Base-by-base conservation (phyloP, 2,113 vertebrate genomes). In the Balaeniceps rex region DNA sequence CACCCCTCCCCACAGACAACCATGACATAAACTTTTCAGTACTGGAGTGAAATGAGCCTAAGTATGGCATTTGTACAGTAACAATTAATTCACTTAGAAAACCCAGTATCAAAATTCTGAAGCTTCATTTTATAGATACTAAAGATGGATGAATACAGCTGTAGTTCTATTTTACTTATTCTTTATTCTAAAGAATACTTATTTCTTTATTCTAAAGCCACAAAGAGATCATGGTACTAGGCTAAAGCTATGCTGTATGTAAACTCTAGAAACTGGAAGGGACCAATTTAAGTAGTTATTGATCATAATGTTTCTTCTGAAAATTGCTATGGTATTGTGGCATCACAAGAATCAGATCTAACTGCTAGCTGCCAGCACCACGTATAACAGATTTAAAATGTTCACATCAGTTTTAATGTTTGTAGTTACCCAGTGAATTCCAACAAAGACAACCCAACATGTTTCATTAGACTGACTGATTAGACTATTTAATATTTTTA, bases 151-250 rank as follows among this genome's bases (percentile, higher is more conserved):
- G 25, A 87, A 81, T 29, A 85, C 4, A 83, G 19, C 85, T 7
- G 4, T 1, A 60, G 29, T 38, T 83, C 24, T 75, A 85, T 51
- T 79, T 55, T 6, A 74, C 0, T 0, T 36, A 36, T 46, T 75
- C n/a, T n/a, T n/a, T n/a, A n/a, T n/a, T n/a, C n/a, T n/a, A n/a
- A n/a, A n/a, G n/a, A n/a, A n/a, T n/a, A n/a, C n/a, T n/a, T n/a
- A n/a, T n/a, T n/a, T n/a, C n/a, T n/a, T 0, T 36, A 36, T 46
- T 75, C 33, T 58, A 29, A 64, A 93, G 33, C 18, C 49, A 76
- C 47, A 65, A 52, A 38, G 19, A 84, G 1, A 3, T 46, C 33
- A 51, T 0, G 0, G 40, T 36, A 52, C 28, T 28, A 3, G 2
- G 49, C 49, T 64, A 40, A 66, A 74, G 55, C 29, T 82, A n/a